Evolutionary conservation across 2,113 vertebrate species (phyloP), one percentile per base, ranked within the genome.

Genomic region (Donacobius atricapilla): DNA sequence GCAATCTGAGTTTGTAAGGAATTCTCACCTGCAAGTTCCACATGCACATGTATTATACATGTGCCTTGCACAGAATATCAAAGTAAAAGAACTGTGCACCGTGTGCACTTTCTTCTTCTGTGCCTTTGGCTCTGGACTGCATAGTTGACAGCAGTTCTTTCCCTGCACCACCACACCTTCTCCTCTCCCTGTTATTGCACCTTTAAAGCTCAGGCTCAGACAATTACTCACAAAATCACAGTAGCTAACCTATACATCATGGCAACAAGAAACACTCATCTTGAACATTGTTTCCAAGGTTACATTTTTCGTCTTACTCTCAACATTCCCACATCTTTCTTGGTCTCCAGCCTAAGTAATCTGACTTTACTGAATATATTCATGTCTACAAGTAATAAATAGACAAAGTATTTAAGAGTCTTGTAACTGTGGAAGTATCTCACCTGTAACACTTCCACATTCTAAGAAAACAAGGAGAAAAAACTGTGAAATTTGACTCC

Each of bases 71-170:
- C 12, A 39, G 18, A 70, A 6, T 33, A 40, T 44, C 17, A 48
- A 73, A 56, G 5, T 7, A 72, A 56, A 50, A 37, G 33, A 44
- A 0, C 1, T 23, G 15, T 10, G 15, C 2, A 3, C 13, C 44
- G 30, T 15, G 6, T 11, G 4, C 13, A 31, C 7, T 21, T 35
- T 69, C 28, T 70, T 78, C n/a, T 42, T 31, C 30, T 50, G 18
- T 64, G 16, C 1, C 35, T 75, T 79, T 53, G 33, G 17, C 28
- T 39, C 24, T n/a, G 21, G 19, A 70, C 45, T 56, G 18, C 39
- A 58, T 0, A 2, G 7, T 11, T 6, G 3, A 42, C 16, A 35
- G 7, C 6, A 72, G n/a, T 0, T 45, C 39, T 64, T 63, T 33
- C 13, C 22, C 10, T 7, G 30, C 37, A 57, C 9, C 24, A 63